Evolutionary conservation across 2,888 invertebrate genomes (phyloP), one percentile per base, ranked within the genome.

Genomic region (Mythimna ferrago): DNA sequence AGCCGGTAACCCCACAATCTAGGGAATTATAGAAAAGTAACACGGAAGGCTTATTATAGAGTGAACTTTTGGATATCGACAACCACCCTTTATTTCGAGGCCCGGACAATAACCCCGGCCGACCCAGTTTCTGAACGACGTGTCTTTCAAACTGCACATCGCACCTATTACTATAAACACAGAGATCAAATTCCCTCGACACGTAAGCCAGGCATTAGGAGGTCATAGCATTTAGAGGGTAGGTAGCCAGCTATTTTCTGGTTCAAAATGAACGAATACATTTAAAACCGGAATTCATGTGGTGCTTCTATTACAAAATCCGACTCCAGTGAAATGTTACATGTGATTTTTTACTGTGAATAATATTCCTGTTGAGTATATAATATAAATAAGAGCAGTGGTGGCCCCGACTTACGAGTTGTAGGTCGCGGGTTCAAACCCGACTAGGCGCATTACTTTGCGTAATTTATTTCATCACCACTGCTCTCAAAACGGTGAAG

Each of bases 71-170:
- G 76, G 80, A 86, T 88, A 86, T 88, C 82, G 86, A 85, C 83
- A 83, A 80, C 82, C 86, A 88, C 89, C 89, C 88, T 88, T 88
- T 87, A 86, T 83, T 86, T 86, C 78, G 87, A 77, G 79, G 80
- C 86, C 80, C 87, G 88, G 89, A 71, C 89, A 86, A 86, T 86
- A 83, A 88, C 89, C 89, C 86, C 86, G 53, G 66, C 58, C 70
- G 88, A 88, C 88, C 88, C 73, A 88, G 78, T 87, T 88, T 79
- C 77, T 32, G 62, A 71, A 61, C 71, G 38, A 69, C 66, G 76
- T 70, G 62, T 75, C 76, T 71, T 80, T 71, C 58, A 73, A 58
- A 44, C 56, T 66, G 48, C 69, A n/a, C 51, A 71, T 77, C 72
- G 70, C 68, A 70, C 79, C 66, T 88, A 87, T 78, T 53, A 16